Base-by-base conservation (phyloP, 2,797 vertebrate genomes). In the Holocentrus rufus region DNA sequence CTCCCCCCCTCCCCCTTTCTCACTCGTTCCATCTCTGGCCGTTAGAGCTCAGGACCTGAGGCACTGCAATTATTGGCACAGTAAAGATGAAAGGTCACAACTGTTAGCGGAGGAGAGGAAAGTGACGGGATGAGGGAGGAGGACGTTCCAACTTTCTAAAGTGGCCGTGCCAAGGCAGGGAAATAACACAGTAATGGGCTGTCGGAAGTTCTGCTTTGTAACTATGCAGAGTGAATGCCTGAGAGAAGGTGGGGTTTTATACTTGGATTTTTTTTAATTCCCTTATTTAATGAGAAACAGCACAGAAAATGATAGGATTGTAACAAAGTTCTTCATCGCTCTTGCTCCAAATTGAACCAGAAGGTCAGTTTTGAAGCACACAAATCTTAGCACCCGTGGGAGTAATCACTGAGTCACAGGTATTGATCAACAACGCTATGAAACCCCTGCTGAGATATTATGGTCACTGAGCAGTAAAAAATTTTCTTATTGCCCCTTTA, bases 71-170 rank as follows among this genome's bases (percentile, higher is more conserved):
- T 90, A 91, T 86, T 81, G 81, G 75, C 77, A 83, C 34, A 44
- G 74, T 74, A 83, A 84, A 88, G 83, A 90, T 85, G 85, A 92
- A 90, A 91, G 90, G 90, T 91, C 89, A 88, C 68, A 77, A 82
- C 76, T 85, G 85, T 92, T 89, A 90, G 82, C 71, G 42, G 76
- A 81, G 80, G 71, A 81, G 74, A 65, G 71, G 76, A 81, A 84
- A 84, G 72, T 79, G 80, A 79, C 57, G 84, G 71, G 80, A 83
- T 56, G 67, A 79, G 54, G 61, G 79, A 65, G 77, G 68, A 81
- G 67, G 74, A 77, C 59, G 66, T 71, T 83, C 61, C 42, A 79
- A 86, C 74, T 79, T 86, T 77, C 36, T 49, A 55, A 65, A 70
- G 69, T 74, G 65, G 36, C 47, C 18, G 10, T 18, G 39, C 44